Percentiles rank a stretch among this genome's conserved stretches.
These are phyloP conservation scores for Gavia stellata DNA, from an alignment of 2,113 vertebrate species.

Conservation along the genomic window DNA sequence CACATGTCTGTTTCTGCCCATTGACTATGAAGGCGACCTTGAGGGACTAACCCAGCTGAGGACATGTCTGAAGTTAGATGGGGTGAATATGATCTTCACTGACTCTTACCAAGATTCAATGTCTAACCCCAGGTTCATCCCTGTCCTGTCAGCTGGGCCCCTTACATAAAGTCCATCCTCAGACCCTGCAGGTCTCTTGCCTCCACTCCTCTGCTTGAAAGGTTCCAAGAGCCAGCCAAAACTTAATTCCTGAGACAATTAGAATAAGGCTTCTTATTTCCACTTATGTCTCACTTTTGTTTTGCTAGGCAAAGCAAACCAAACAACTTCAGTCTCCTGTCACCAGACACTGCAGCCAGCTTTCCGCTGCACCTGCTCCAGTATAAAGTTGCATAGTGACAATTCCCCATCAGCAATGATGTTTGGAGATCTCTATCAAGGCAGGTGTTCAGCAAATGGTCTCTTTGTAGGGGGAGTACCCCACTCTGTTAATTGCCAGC, in stretches of 20 bases:
- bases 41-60: neutral
- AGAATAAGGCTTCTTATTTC: neutral
- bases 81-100: neutral
- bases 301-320: constrained; percentile 30
- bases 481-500: neutral
- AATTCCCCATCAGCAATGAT: constrained; percentile 20
- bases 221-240: neutral
- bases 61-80: neutral
- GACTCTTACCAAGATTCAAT: neutral
- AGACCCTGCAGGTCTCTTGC: neutral
- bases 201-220: neutral
- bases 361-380: constrained; percentile 38
- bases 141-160: neutral
- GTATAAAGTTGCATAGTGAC: constrained; percentile 58
- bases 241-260: neutral
- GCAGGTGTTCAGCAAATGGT: constrained; percentile 54
- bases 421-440: constrained; percentile 59
- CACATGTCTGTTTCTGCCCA: neutral
- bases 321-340: constrained; percentile 5
- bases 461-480: neutral
- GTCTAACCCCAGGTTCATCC: neutral
- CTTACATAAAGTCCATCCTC: neutral
- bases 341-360: constrained; percentile 35
- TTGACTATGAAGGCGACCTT: neutral
- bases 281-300: neutral